These are phyloP conservation scores for Lampris incognitus DNA, from an alignment of 2,113 vertebrate genomes.

Conservation along the genomic window DNA sequence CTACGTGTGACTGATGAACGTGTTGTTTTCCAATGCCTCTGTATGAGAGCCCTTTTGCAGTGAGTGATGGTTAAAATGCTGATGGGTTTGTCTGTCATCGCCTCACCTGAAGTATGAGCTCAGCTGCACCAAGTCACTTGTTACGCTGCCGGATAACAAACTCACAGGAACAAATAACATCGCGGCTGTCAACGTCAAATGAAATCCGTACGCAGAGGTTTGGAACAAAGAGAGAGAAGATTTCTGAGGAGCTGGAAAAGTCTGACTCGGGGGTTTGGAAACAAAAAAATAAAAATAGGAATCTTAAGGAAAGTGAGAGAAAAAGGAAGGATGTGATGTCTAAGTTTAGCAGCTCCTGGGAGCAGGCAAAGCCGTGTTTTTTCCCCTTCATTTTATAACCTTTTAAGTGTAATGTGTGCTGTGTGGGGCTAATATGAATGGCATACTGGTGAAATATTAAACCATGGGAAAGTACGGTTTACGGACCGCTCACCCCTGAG, in stretches of 20 bases:
- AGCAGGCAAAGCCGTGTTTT: constrained; percentile 45
- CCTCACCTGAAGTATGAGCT: constrained; percentile 37
- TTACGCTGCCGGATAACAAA: constrained; percentile 10
- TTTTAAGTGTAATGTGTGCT: constrained; percentile 61
- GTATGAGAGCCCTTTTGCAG: constrained; percentile 25
- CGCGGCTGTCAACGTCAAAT: constrained; percentile 13
- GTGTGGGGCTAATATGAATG: constrained; percentile 52
- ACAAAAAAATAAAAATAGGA: constrained; percentile 34
- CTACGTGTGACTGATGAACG: constrained; percentile 33
- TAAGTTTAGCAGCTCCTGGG: constrained; percentile 50
- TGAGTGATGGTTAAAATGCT: constrained; percentile 37
- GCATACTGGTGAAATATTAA: constrained; percentile 75
- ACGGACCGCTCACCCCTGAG: constrained; percentile 50
- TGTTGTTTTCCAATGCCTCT: constrained; percentile 15
- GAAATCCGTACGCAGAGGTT: constrained; percentile 35
- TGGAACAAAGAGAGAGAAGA: constrained; percentile 23
- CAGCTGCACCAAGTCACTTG: constrained; percentile 8
- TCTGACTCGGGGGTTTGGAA: constrained; percentile 42
- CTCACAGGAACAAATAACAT: constrained; percentile 5
- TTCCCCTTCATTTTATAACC: constrained; percentile 54
- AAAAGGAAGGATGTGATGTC: constrained; percentile 25
- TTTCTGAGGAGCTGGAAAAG: constrained; percentile 42
- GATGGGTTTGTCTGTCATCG: constrained; percentile 51
- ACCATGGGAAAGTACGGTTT: constrained; percentile 71
- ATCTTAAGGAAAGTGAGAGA: constrained; percentile 20